phyloP scores from a whole-genome alignment of 2,797 vertebrate genomes.

The Chrosomus eos region DNA sequence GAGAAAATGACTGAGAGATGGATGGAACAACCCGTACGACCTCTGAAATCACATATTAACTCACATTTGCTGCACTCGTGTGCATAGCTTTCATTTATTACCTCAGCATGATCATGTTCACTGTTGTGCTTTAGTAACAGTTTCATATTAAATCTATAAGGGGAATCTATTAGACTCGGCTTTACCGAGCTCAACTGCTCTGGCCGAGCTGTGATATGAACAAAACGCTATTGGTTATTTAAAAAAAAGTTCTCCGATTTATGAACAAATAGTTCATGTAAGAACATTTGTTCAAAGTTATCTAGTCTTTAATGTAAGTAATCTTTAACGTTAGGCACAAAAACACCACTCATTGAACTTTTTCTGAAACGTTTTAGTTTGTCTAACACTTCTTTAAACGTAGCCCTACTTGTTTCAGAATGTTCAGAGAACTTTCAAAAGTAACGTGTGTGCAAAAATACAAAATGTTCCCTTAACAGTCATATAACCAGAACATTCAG shows the following conservation, averaged over 20 bases:
- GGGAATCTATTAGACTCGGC: too few species aligned
- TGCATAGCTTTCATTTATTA: conserved; percentile 7
- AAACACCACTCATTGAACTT: background rate
- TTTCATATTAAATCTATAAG: background rate
- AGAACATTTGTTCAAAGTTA: background rate
- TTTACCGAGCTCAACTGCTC: too few species aligned
- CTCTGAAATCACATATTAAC: conserved; percentile 70
- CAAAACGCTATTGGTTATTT: too few species aligned
- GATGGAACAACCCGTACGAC: conserved; percentile 64
- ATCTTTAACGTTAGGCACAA: background rate
- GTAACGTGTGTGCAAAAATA: background rate
- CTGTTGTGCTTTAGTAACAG: background rate
- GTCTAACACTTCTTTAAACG: background rate
- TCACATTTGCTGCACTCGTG: conserved; percentile 50
- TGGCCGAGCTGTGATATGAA: background rate
- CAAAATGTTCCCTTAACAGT: background rate
- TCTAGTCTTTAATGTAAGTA: background rate
- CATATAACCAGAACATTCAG: background rate
- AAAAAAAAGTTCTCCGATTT: too few species aligned
- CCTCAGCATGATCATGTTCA: background rate
- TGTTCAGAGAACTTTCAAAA: background rate
- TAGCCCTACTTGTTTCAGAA: background rate
- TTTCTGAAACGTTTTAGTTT: background rate
- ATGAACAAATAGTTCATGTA: too few species aligned
- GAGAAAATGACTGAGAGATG: conserved; percentile 59